Percentiles rank a stretch among this genome's conserved stretches.
phyloP scores from a whole-genome alignment of 2,797 vertebrate genomes.

The Coilia nasus region DNA sequence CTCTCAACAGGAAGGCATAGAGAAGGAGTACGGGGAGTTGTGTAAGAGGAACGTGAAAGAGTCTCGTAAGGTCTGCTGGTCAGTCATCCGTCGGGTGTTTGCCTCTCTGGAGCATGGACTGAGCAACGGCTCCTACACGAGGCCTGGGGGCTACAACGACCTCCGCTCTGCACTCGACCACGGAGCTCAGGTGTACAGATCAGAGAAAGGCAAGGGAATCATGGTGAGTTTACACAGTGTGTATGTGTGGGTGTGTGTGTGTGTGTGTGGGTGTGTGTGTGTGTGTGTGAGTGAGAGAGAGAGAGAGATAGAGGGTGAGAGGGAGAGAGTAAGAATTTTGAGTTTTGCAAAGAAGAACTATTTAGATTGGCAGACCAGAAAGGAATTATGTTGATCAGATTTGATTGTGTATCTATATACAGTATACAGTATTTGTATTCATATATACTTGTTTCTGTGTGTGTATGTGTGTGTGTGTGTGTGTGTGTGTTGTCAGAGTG shows the following conservation, averaged over 20 bases:
- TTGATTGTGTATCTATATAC: too few species aligned
- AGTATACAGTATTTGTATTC: too few species aligned
- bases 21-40: slow-evolving; percentile 43
- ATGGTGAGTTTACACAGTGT: neutral
- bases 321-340: too few species aligned
- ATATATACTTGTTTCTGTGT: neutral
- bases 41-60: slow-evolving; percentile 49
- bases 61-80: slow-evolving; percentile 52
- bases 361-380: too few species aligned
- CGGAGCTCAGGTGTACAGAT: slow-evolving; percentile 51
- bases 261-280: neutral
- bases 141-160: slow-evolving; percentile 56
- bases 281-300: too few species aligned
- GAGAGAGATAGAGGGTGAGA: too few species aligned
- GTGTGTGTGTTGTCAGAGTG: neutral
- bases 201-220: neutral
- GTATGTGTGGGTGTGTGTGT: neutral
- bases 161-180: slow-evolving; percentile 40
- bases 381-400: too few species aligned
- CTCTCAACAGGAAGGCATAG: neutral
- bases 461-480: too few species aligned
- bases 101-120: slow-evolving; percentile 47
- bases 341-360: too few species aligned
- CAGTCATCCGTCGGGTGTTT: slow-evolving; percentile 47
- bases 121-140: slow-evolving; percentile 51